These are phyloP conservation scores for Bombus pyrosoma DNA, from an alignment of 1,140 invertebrate genomes.

Conservation along the genomic window DNA sequence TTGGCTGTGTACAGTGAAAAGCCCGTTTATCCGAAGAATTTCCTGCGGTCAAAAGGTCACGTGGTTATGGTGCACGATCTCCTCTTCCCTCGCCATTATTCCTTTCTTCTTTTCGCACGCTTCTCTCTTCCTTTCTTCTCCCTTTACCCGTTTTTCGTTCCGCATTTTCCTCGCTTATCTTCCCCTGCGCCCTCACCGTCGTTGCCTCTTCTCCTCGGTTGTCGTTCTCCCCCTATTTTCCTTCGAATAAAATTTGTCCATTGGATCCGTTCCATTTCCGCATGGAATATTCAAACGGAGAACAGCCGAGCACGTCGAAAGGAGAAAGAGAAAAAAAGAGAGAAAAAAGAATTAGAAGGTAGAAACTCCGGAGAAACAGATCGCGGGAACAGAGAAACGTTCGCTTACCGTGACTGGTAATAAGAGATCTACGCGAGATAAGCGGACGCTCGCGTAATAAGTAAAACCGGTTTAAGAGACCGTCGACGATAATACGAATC, in stretches of 20 bases:
- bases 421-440: constrained; percentile 48
- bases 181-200: not conserved
- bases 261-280: not conserved
- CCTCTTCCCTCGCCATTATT: not conserved
- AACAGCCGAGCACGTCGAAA: not conserved
- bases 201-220: too few species aligned
- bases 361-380: not conserved
- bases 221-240: not conserved
- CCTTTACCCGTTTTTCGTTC: not conserved
- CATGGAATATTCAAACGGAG: not conserved
- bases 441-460: constrained; percentile 52
- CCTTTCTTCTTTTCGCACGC: not conserved
- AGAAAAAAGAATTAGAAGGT: not conserved
- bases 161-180: not conserved
- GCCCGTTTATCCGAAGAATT: constrained; percentile 58
- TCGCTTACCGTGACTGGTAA: constrained; percentile 40
- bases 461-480: constrained; percentile 51
- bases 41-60: constrained; percentile 49
- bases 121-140: not conserved
- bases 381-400: constrained; percentile 30
- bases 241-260: not conserved
- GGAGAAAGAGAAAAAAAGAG: not conserved
- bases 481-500: constrained; percentile 43
- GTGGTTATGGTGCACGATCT: constrained; percentile 3
- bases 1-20: constrained; percentile 54